phyloP scores from a whole-genome alignment of 2,888 invertebrate genomes.

The Stenolophus ochropezus region DNA sequence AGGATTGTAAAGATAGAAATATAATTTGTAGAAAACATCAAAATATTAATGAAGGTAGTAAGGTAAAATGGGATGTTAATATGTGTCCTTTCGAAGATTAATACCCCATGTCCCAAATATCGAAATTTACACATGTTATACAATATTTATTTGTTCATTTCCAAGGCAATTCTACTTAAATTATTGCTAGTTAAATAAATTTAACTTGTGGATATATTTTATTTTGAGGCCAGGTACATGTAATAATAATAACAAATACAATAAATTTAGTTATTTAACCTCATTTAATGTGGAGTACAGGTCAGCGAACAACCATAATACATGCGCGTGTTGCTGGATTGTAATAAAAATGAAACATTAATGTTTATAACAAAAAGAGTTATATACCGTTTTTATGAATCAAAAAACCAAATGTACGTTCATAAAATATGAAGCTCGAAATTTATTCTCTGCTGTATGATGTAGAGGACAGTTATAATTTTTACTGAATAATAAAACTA shows the following conservation, averaged over 20 bases:
- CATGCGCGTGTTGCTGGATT: constrained; percentile 13
- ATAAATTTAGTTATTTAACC: not conserved
- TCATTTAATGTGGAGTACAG: not conserved
- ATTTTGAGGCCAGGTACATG: not conserved
- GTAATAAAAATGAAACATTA: not conserved
- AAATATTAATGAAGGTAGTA: too few relatives aligned
- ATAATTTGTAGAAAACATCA: too few relatives aligned
- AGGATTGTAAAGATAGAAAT: too few relatives aligned
- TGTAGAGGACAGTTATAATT: not conserved
- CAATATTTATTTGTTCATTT: not conserved
- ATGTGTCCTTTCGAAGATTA: too few relatives aligned
- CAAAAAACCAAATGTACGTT: not conserved
- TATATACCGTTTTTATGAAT: not conserved
- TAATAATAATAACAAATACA: not conserved
- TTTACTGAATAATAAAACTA: not conserved
- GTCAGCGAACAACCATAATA: constrained; percentile 7
- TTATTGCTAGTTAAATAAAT: not conserved
- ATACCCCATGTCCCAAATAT: not conserved
- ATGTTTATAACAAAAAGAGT: not conserved
- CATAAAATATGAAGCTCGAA: not conserved
- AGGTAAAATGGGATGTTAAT: not conserved
- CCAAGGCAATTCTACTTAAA: not conserved
- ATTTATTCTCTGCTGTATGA: not conserved
- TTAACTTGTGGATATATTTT: not conserved
- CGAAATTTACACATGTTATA: not conserved